phyloP scores from a whole-genome alignment of 2,113 vertebrate species.

The Aegithalos caudatus region DNA sequence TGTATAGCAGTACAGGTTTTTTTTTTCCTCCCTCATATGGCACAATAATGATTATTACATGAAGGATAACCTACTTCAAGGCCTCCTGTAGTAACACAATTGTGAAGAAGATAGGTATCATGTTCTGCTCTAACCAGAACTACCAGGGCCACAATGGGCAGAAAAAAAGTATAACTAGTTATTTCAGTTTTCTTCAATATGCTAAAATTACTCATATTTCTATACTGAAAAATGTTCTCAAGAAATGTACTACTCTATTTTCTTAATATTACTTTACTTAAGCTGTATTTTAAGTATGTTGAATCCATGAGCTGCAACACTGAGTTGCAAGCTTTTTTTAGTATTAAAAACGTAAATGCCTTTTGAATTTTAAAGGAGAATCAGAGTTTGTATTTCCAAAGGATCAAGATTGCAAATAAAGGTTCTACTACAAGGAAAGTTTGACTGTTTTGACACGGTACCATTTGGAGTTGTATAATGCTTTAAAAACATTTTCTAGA shows the following conservation, averaged over 20 bases:
- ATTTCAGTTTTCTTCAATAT: background rate
- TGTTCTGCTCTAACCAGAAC: background rate
- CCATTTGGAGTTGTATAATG: background rate
- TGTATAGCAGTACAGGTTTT: background rate
- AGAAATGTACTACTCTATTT: background rate
- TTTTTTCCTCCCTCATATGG: background rate
- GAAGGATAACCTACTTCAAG: background rate
- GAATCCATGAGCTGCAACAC: background rate
- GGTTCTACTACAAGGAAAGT: background rate
- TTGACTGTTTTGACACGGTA: background rate
- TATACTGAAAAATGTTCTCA: background rate
- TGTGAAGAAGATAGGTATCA: background rate
- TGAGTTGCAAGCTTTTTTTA: background rate
- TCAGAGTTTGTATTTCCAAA: background rate
- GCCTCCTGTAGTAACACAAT: background rate
- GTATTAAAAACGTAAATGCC: background rate
- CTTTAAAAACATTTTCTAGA: background rate
- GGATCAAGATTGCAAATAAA: background rate
- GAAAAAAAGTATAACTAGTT: background rate
- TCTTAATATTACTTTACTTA: background rate
- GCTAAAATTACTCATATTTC: background rate
- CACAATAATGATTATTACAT: background rate
- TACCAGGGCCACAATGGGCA: background rate
- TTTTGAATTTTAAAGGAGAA: background rate
- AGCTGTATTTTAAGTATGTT: background rate